A percentile compares a stretch with the other conserved stretches of the same genome.
These are phyloP conservation scores for Agrotis clavis DNA, from an alignment of 2,888 invertebrate species.

Conservation along the genomic window DNA sequence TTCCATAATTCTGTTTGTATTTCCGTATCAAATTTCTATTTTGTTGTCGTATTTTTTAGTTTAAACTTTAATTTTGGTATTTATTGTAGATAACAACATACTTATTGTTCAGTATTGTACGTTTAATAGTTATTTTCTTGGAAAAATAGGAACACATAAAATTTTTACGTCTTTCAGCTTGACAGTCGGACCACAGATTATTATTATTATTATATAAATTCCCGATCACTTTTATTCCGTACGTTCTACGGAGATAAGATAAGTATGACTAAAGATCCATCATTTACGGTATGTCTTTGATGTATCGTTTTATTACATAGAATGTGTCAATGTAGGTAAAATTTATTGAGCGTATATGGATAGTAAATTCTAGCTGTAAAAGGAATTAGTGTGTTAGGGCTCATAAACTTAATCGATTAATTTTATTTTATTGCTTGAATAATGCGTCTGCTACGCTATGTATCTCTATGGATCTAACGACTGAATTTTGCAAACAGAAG, in stretches of 20 bases:
- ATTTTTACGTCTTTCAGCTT: too few species aligned
- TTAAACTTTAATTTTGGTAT: too few species aligned
- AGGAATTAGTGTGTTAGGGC: neutral
- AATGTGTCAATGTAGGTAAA: conserved; percentile 16
- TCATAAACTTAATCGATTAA: conserved; percentile 30
- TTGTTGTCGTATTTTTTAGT: too few species aligned
- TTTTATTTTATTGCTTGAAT: neutral
- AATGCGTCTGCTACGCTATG: neutral
- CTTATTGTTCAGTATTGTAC: too few species aligned
- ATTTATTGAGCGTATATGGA: neutral
- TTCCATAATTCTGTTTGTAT: too few species aligned
- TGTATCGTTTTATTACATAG: conserved; percentile 6
- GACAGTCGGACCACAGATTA: too few species aligned
- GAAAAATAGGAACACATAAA: too few species aligned
- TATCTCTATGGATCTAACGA: too few species aligned
- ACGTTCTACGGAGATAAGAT: neutral
- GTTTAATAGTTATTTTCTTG: too few species aligned
- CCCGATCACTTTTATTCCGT: neutral
- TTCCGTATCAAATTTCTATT: too few species aligned
- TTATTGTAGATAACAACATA: too few species aligned
- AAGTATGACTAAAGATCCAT: neutral
- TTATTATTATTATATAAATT: too few species aligned
- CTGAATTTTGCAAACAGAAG: neutral
- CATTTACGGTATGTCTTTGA: conserved; percentile 2
- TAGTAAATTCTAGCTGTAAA: conserved; percentile 37